These are phyloP conservation scores for Hypocryptadius cinnamomeus DNA, from an alignment of 2,113 vertebrate species.

Conservation along the genomic window DNA sequence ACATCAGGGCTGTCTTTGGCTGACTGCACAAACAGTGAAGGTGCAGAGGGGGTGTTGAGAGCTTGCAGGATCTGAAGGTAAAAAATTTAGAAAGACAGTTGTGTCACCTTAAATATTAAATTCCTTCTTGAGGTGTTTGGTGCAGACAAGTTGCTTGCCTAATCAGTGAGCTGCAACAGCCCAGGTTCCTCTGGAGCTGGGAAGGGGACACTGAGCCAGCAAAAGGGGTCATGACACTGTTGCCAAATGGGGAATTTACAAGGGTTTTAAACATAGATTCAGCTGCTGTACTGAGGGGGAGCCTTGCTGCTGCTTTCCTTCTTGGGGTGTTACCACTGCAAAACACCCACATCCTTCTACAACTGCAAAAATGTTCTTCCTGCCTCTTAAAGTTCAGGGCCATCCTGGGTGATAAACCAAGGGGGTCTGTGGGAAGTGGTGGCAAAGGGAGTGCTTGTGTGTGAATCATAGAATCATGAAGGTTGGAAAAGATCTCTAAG, in stretches of 20 bases:
- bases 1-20: not conserved
- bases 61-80: not conserved
- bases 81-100: not conserved
- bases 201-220: not conserved
- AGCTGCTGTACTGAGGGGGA: not conserved
- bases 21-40: not conserved
- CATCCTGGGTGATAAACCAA: not conserved
- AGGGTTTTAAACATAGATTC: not conserved
- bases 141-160: not conserved
- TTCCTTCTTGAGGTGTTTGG: not conserved
- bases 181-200: not conserved
- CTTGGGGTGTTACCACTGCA: accelerated
- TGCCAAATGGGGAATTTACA: not conserved
- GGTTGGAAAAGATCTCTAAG: not conserved
- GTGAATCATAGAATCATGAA: not conserved
- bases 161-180: not conserved
- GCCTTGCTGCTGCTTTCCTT: not conserved
- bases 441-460: not conserved
- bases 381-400: not conserved
- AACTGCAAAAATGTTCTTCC: not conserved
- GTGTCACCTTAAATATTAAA: not conserved
- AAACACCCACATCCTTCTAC: not conserved
- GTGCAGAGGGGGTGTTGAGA: not conserved
- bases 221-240: not conserved
- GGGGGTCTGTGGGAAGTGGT: not conserved